These are phyloP conservation scores for Denticeps clupeoides DNA, from an alignment of 2,797 vertebrate species.

Conservation along the genomic window DNA sequence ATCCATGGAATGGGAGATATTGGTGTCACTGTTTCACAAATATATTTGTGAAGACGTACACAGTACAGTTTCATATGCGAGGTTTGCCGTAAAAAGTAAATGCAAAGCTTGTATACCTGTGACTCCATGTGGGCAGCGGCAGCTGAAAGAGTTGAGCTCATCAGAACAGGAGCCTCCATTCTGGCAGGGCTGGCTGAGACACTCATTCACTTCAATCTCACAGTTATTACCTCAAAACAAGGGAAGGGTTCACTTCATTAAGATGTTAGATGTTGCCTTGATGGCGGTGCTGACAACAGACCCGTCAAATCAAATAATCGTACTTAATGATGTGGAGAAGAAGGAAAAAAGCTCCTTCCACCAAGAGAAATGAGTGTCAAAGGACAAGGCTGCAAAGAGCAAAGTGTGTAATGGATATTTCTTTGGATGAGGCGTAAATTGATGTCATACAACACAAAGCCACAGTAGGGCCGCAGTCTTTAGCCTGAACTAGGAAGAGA, in stretches of 20 bases:
- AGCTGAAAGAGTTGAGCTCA: constrained; percentile 62
- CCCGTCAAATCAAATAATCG: constrained; percentile 22
- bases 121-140: constrained; percentile 57
- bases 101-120: constrained; percentile 49
- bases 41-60: too few relatives aligned
- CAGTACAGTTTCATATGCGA: too few relatives aligned
- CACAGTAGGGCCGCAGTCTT: constrained; percentile 9
- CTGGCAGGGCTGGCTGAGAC: constrained; percentile 60
- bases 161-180: constrained; percentile 59
- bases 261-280: constrained; percentile 11
- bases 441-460: constrained; percentile 10
- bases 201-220: constrained; percentile 69
- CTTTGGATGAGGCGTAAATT: constrained; percentile 15
- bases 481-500: background rate
- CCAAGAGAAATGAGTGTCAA: constrained; percentile 11
- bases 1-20: too few relatives aligned
- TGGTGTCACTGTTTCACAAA: too few relatives aligned
- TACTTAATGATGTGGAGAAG: constrained; percentile 16
- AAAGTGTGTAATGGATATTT: constrained; percentile 6
- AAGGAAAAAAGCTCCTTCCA: background rate
- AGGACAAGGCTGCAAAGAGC: constrained; percentile 1
- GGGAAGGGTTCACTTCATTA: constrained; percentile 30
- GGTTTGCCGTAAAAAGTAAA: too few relatives aligned
- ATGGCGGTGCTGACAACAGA: constrained; percentile 14
- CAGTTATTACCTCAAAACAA: constrained; percentile 61